Evolutionary conservation across 2,797 vertebrate genomes (phyloP), one percentile per base, ranked within the genome.

Genomic region (Pseudochaenichthys georgianus): DNA sequence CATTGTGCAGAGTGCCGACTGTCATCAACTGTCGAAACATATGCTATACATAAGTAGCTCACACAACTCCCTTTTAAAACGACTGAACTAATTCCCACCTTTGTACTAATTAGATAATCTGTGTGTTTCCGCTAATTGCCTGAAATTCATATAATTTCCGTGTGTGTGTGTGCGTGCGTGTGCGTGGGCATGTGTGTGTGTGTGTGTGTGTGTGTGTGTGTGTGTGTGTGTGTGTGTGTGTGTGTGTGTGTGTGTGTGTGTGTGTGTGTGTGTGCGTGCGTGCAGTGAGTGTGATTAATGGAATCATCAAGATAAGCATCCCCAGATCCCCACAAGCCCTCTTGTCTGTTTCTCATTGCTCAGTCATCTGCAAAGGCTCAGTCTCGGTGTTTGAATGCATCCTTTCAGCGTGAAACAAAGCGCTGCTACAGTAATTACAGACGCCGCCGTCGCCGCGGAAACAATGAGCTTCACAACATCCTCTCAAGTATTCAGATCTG

Each of bases 341-440:
- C 48, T 9, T 28, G 15, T 64, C 10, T 52, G 42, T 47, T 58
- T 59, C 51, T 46, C 64, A 62, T 31, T n/a, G 54, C 65, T 74
- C 77, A 77, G 13, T 75, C 64, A 64, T 76, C 73, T 67, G 51
- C 60, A 65, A 78, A 70, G 63, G 74, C 75, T 84, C 72, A 70
- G 62, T 77, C 86, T 60, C 73, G 42, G 38, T 12, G 19, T 64
- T 67, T 72, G 77, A 85, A 80, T 46, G 54, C 61, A 75, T 67
- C 84, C 52, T 82, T 88, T 88, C 73, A 81, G 13, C 8, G 17
- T 55, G 57, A 84, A 80, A 93, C 88, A 92, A 89, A 38, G 80
- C 64, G 67, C 77, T 63, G 6, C 67, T 62, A 13, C 53, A 73
- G 85, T 84, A 92, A 92, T 87, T 84, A 84, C 66, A 84, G 66